Evolutionary conservation across 2,113 vertebrate genomes (phyloP), one percentile per base, ranked within the genome.

Genomic region (Heterochromis multidens): DNA sequence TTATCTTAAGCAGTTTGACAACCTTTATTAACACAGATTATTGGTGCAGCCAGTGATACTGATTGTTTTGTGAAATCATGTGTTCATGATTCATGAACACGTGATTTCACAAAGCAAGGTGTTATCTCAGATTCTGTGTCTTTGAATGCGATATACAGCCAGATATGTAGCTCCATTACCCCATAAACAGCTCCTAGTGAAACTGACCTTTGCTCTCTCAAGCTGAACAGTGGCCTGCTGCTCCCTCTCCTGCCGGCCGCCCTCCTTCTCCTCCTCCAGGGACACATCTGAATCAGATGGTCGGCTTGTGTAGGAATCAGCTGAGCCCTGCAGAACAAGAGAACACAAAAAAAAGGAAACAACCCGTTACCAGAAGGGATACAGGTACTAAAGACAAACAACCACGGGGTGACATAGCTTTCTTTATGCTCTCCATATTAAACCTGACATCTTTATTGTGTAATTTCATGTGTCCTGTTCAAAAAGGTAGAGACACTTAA

Each of bases 201-300:
- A 37, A 7, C 81, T 58, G 57, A 99, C 98, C 97, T 99, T 99
- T 19, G 98, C 98, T 94, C 98, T 97, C 93, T 99, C 98, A 0
- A 99, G 97, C 91, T 99, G 98, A 76, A 98, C 95, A 2, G 97
- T 96, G 13, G 98, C 98, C 92, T 99, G 98, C 88, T 99, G 98
- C 85, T 99, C 98, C 91, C 96, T 95, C 92, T 99, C 98, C 87
- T 99, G 98, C 77, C 95, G 97, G 84, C 98, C 97, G 1, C 97
- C 97, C 96, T 99, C 97, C 94, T 98, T 97, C 84, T 99, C 98
- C 92, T 99, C 98, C 91, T 99, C 98, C 97, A 99, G 91, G 89
- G 98, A 99, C 88, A 98, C 98, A 97, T 99, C 98, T 7, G 98
- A 99, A 95, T 99, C 98, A n/a, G 98, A 99, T 2, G 98, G 98